Evolutionary conservation across 2,113 vertebrate species (phyloP).

Genomic region (Columba livia): DNA sequence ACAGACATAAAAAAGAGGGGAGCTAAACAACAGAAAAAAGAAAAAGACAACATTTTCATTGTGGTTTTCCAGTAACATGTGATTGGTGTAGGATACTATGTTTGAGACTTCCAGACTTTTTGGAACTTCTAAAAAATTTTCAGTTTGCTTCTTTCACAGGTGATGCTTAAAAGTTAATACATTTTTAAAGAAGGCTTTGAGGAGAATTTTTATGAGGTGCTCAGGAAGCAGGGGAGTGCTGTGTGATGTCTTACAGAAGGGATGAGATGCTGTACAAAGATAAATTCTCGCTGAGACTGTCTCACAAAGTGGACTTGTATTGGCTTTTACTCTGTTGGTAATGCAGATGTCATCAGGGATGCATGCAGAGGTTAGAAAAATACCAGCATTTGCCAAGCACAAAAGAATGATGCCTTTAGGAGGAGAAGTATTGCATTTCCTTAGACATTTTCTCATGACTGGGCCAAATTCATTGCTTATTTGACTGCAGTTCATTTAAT

Average conservation of each 20-base stretch:
- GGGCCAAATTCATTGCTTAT: not conserved
- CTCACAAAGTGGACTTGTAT: not conserved
- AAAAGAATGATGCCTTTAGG: conserved; percentile 3
- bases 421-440: conserved; percentile 36
- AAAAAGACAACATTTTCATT: not conserved
- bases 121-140: not conserved
- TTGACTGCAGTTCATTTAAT: not conserved
- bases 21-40: not conserved
- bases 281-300: not conserved
- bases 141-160: not conserved
- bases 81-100: rapidly evolving
- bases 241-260: not conserved
- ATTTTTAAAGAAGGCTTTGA: not conserved
- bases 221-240: not conserved
- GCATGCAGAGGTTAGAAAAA: conserved; percentile 40
- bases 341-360: not conserved
- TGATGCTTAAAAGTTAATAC: not conserved
- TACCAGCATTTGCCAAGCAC: conserved; percentile 4
- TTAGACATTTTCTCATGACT: conserved; percentile 44
- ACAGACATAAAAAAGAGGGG: not conserved
- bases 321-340: not conserved
- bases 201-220: not conserved
- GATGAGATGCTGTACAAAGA: not conserved
- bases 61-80: not conserved
- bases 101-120: not conserved